Evolutionary conservation across 1,140 invertebrate genomes (phyloP).

Genomic region (Octopus sinensis): DNA sequence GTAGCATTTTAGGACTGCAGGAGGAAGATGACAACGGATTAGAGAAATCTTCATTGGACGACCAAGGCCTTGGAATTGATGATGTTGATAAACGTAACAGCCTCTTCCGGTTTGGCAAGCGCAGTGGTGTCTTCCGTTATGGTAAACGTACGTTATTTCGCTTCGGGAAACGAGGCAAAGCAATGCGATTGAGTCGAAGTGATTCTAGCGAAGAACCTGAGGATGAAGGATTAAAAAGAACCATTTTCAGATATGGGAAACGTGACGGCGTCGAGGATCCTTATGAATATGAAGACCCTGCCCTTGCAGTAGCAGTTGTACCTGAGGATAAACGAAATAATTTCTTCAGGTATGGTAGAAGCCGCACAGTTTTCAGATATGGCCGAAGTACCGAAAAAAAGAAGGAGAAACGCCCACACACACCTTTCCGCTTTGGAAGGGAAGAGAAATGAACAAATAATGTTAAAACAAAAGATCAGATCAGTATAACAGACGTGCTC

Average conservation of each 20-base stretch:
- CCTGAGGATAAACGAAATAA: conserved; percentile 16
- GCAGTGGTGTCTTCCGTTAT: conserved; percentile 29
- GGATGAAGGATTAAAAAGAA: conserved; percentile 20
- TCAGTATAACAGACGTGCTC: no score
- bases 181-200: neutral
- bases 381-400: conserved; percentile 14
- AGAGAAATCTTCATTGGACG: neutral
- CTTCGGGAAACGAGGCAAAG: conserved; percentile 24
- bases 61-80: neutral
- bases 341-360: conserved; percentile 27
- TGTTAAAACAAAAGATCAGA: neutral
- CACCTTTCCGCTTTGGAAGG: conserved; percentile 29
- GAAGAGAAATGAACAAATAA: conserved; percentile 20
- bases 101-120: conserved; percentile 33
- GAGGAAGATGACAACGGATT: neutral
- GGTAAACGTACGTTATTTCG: conserved; percentile 32
- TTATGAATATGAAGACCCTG: neutral
- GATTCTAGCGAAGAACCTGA: conserved; percentile 12
- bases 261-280: conserved; percentile 13
- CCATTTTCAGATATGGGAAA: conserved; percentile 28
- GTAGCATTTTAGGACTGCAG: neutral
- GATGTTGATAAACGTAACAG: conserved; percentile 31
- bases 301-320: neutral
- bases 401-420: conserved; percentile 23
- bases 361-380: conserved; percentile 5